These are phyloP conservation scores for Catostylus mosaicus DNA, from an alignment of 30 jellyfish, hydroid and myxozoan species.

Conservation along the genomic window DNA sequence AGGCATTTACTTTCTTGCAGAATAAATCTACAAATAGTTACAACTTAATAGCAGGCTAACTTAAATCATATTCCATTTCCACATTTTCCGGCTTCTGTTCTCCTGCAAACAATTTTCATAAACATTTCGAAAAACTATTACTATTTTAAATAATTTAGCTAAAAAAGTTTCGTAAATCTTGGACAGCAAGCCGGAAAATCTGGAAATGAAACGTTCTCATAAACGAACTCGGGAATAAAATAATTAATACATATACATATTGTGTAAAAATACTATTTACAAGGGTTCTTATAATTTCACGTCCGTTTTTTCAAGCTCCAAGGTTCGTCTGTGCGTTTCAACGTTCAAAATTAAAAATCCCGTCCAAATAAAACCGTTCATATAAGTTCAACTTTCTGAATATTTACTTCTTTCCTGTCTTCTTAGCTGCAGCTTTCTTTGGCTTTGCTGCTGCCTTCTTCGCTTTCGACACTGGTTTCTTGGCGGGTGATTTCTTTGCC, in stretches of 20 bases:
- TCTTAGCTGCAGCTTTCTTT: constrained; percentile 38
- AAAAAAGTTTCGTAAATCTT: too few species aligned
- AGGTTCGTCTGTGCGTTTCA: constrained; percentile 39
- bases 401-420: constrained; percentile 61
- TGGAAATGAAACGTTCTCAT: neutral
- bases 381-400: neutral
- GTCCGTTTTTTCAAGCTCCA: neutral
- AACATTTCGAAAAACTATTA: too few species aligned
- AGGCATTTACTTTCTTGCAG: constrained; percentile 11
- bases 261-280: constrained; percentile 69
- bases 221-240: constrained; percentile 56
- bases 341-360: constrained; percentile 21
- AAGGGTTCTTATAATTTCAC: constrained; percentile 36
- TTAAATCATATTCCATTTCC: neutral
- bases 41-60: constrained; percentile 4
- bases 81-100: neutral
- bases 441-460: constrained; percentile 64
- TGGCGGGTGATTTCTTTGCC: constrained; percentile 66
- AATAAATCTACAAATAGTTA: constrained; percentile 11
- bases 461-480: constrained; percentile 64
- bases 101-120: neutral
- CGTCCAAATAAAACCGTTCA: constrained; percentile 6
- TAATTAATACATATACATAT: constrained; percentile 52
- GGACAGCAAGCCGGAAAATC: neutral
- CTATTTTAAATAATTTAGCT: too few species aligned